Percentiles rank a stretch among this genome's conserved stretches.
These are phyloP conservation scores for Telmatochromis brachygnathus DNA, from an alignment of 2,113 vertebrate genomes.

Conservation along the genomic window DNA sequence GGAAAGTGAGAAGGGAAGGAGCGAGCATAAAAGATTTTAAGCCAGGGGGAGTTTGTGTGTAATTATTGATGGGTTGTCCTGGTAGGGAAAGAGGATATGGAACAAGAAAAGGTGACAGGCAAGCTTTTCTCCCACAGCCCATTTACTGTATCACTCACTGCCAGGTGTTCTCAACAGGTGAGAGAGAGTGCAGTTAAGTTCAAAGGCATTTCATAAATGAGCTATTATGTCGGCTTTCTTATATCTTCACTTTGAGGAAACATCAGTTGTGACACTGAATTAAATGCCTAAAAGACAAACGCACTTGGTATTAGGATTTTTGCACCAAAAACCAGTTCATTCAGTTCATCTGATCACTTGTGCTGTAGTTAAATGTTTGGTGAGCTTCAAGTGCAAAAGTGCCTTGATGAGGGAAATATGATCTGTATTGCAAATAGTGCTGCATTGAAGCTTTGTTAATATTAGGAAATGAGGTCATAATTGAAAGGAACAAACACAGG, in stretches of 20 bases:
- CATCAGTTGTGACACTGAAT: not conserved
- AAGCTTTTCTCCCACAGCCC: slow-evolving; percentile 40
- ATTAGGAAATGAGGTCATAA: not conserved
- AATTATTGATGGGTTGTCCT: slow-evolving; percentile 60
- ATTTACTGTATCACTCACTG: slow-evolving; percentile 47
- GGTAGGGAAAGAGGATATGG: slow-evolving; percentile 45
- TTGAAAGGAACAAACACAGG: not conserved
- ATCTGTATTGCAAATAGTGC: not conserved
- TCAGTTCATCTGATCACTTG: not conserved
- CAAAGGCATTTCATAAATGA: slow-evolving; percentile 3
- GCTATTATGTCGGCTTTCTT: slow-evolving; percentile 2
- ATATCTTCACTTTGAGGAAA: not conserved
- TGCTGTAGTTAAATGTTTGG: not conserved
- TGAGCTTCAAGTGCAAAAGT: not conserved
- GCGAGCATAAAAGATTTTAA: slow-evolving; percentile 34
- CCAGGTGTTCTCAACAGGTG: slow-evolving; percentile 39
- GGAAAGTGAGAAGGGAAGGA: slow-evolving; percentile 20
- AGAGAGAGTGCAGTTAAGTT: not conserved
- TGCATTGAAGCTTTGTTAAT: not conserved
- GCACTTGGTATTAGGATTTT: not conserved
- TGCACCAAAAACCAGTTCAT: not conserved
- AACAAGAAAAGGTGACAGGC: slow-evolving; percentile 59
- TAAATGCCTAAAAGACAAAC: not conserved
- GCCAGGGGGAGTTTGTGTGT: slow-evolving; percentile 53
- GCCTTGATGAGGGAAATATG: not conserved